phyloP scores from a whole-genome alignment of 2,113 vertebrate species.

The Verasper variegatus region DNA sequence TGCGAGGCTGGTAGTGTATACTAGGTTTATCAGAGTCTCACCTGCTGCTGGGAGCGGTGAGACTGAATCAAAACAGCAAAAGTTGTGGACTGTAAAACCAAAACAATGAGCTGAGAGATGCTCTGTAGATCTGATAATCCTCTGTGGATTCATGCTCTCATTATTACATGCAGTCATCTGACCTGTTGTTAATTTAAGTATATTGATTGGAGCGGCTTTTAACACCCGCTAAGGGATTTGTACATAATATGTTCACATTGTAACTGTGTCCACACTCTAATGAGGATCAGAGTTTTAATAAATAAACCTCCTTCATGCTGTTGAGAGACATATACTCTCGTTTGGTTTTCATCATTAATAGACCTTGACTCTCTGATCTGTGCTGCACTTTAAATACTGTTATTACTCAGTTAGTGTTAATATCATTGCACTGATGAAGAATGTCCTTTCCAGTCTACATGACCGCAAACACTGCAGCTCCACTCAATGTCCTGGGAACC shows the following conservation, averaged over 20 bases:
- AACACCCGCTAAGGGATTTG: not conserved
- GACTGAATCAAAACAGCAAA: not conserved
- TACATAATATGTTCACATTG: not conserved
- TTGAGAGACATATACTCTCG: not conserved
- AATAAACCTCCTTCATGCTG: not conserved
- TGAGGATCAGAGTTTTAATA: not conserved
- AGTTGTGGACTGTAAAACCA: not conserved
- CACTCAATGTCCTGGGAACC: slow-evolving; percentile 49
- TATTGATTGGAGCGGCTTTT: not conserved
- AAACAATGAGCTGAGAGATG: not conserved
- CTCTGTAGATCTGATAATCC: not conserved
- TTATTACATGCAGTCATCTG: not conserved
- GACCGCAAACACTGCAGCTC: slow-evolving; percentile 66
- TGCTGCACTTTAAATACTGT: not conserved
- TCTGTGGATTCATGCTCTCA: not conserved
- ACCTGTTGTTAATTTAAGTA: not conserved
- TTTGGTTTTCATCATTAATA: slow-evolving; percentile 17
- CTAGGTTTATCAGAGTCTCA: not conserved
- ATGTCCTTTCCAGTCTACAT: slow-evolving; percentile 53
- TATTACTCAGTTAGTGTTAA: slow-evolving; percentile 12
- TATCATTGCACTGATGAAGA: slow-evolving; percentile 43
- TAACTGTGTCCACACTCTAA: not conserved
- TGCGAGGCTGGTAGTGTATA: not conserved
- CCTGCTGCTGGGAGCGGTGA: not conserved
- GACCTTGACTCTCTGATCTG: not conserved